phyloP scores from a whole-genome alignment of 2,888 invertebrate genomes.

The Agriotes lineatus region DNA sequence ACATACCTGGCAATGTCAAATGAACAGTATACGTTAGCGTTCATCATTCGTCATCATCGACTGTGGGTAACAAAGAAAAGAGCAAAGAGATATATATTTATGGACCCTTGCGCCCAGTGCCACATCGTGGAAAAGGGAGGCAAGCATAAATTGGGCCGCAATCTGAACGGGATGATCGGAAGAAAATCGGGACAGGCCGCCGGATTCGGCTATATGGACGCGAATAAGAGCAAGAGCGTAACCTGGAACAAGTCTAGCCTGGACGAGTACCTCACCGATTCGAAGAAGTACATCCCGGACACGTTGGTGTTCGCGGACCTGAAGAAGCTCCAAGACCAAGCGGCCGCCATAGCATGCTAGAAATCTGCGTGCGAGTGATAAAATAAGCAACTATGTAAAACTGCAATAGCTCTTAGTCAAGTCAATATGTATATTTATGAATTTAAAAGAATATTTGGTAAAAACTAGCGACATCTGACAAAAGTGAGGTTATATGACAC shows the following conservation, averaged over 20 bases:
- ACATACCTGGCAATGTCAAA: too few species aligned
- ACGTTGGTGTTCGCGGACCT: constrained; percentile 82
- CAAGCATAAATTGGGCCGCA: constrained; percentile 79
- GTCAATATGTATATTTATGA: too few species aligned
- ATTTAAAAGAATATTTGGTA: too few species aligned
- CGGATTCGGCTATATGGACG: constrained; percentile 73
- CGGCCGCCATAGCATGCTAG: too few species aligned
- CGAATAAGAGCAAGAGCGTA: constrained; percentile 74
- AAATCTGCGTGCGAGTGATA: too few species aligned
- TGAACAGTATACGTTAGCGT: too few species aligned
- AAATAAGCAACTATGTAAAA: too few species aligned
- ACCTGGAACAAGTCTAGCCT: constrained; percentile 76
- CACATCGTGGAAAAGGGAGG: constrained; percentile 76
- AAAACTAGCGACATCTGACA: too few species aligned
- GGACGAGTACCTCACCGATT: constrained; percentile 76
- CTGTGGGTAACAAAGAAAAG: constrained; percentile 73
- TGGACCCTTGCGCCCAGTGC: constrained; percentile 76
- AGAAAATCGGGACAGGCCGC: constrained; percentile 56
- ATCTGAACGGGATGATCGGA: constrained; percentile 77
- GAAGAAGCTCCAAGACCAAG: constrained; percentile 75
- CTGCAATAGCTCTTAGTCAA: too few species aligned
- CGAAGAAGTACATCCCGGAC: constrained; percentile 81
- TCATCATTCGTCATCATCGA: neutral
- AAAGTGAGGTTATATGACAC: too few species aligned
- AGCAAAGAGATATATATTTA: constrained; percentile 79